phyloP scores from a whole-genome alignment of 2,797 vertebrate genomes.

The Carapus acus region DNA sequence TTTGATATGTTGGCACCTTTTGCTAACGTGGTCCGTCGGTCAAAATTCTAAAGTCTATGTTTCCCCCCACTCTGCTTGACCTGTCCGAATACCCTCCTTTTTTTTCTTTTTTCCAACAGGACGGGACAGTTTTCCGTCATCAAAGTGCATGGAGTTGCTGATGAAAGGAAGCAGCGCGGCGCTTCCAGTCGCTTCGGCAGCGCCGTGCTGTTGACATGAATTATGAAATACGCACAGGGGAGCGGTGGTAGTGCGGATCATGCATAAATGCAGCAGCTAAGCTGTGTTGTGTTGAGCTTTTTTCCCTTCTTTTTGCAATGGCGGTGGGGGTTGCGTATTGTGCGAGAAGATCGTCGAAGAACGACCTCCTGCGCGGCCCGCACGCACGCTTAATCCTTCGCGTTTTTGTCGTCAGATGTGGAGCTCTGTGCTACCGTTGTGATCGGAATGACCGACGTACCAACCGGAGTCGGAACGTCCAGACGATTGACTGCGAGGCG shows the following conservation, averaged over 20 bases:
- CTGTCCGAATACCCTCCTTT: too few species aligned
- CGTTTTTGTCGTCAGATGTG: background rate
- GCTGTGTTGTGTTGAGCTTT: slow-evolving; percentile 52
- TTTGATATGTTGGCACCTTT: too few species aligned
- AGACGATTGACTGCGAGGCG: too few species aligned
- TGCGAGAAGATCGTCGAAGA: slow-evolving; percentile 42
- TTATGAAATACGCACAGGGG: slow-evolving; percentile 70
- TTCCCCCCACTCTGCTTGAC: too few species aligned
- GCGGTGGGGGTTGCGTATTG: slow-evolving; percentile 37
- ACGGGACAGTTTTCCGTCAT: slow-evolving; percentile 32
- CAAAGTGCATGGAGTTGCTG: slow-evolving; percentile 27
- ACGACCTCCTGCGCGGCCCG: slow-evolving; percentile 30
- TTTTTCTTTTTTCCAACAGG: background rate
- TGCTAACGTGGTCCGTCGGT: too few species aligned
- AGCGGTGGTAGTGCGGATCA: slow-evolving; percentile 63
- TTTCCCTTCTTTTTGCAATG: too few species aligned
- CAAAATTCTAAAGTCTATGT: too few species aligned
- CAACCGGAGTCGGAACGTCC: too few species aligned
- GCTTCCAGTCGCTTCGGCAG: slow-evolving; percentile 63
- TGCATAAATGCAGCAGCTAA: slow-evolving; percentile 72
- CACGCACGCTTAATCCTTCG: slow-evolving; percentile 26
- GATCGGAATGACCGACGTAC: background rate
- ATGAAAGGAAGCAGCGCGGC: slow-evolving; percentile 47
- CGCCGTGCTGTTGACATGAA: slow-evolving; percentile 70
- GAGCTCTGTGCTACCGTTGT: background rate